phyloP scores from a whole-genome alignment of 2,113 vertebrate genomes.

The Lophius piscatorius region DNA sequence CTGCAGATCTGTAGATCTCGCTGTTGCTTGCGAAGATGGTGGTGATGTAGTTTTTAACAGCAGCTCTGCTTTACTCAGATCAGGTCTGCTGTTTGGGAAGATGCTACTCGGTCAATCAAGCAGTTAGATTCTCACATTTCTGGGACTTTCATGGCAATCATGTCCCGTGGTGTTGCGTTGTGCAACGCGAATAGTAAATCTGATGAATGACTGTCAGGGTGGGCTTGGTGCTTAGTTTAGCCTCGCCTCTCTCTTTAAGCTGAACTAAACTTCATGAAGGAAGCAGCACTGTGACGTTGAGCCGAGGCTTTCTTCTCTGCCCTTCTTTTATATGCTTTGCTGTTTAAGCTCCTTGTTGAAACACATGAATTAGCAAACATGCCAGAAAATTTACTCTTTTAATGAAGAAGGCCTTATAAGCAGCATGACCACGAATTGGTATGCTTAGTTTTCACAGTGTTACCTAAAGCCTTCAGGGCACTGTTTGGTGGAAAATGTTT shows the following conservation, averaged over 20 bases:
- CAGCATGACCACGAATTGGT: constrained; percentile 44
- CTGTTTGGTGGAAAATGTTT: too few relatives aligned
- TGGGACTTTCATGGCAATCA: constrained; percentile 33
- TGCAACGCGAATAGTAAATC: constrained; percentile 50
- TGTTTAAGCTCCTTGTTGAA: constrained; percentile 47
- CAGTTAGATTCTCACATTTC: constrained; percentile 47
- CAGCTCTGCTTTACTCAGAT: constrained; percentile 49
- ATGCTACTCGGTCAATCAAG: constrained; percentile 26
- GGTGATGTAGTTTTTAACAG: constrained; percentile 47
- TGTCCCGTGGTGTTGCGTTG: constrained; percentile 32
- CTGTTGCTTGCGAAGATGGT: constrained; percentile 68
- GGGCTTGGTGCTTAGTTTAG: constrained; percentile 25
- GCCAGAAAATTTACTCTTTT: constrained; percentile 44
- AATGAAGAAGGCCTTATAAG: constrained; percentile 33
- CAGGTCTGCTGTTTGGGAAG: constrained; percentile 38
- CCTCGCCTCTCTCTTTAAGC: constrained; percentile 5
- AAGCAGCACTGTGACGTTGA: constrained; percentile 46
- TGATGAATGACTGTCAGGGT: constrained; percentile 33
- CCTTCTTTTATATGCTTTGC: constrained; percentile 33
- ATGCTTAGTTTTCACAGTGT: constrained; percentile 37
- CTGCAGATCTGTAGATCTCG: constrained; percentile 28
- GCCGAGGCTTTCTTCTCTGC: constrained; percentile 43
- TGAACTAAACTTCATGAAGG: constrained; percentile 43
- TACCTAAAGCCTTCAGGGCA: constrained; percentile 5
- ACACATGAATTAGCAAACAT: constrained; percentile 50